phyloP scores from a whole-genome alignment of 2,797 vertebrate species.

The Scyliorhinus canicula region DNA sequence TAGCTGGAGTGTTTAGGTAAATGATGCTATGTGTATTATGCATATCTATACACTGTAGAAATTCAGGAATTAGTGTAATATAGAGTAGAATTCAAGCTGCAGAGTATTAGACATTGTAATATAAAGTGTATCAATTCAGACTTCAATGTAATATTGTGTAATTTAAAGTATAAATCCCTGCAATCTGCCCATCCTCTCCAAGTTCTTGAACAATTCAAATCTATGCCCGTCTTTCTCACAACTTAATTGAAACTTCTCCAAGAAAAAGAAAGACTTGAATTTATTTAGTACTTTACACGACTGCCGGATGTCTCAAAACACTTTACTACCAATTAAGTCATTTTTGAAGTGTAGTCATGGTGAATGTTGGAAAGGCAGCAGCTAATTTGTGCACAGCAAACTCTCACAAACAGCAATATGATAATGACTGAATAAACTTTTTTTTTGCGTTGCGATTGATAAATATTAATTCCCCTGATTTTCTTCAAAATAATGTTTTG shows the following conservation, averaged over 20 bases:
- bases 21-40: neutral
- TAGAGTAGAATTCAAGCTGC: neutral
- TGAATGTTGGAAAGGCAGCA: too few relatives aligned
- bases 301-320: neutral
- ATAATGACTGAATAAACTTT: neutral
- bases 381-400: neutral
- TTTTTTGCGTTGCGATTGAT: too few relatives aligned
- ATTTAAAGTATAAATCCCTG: neutral
- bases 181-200: neutral
- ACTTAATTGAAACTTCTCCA: neutral
- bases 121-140: neutral
- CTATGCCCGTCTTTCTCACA: neutral
- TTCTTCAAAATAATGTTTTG: neutral
- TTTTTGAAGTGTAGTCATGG: neutral
- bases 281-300: neutral
- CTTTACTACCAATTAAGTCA: neutral
- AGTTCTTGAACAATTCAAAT: neutral
- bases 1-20: neutral
- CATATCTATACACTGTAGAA: neutral
- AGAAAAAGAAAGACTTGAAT: neutral
- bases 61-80: neutral
- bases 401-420: neutral
- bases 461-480: neutral
- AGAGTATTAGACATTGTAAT: neutral
- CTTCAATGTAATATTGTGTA: neutral